A percentile compares a stretch with the other conserved stretches of the same genome.
These are phyloP conservation scores for Australoheros scitulus DNA, from an alignment of 2,113 vertebrate species.

Conservation along the genomic window DNA sequence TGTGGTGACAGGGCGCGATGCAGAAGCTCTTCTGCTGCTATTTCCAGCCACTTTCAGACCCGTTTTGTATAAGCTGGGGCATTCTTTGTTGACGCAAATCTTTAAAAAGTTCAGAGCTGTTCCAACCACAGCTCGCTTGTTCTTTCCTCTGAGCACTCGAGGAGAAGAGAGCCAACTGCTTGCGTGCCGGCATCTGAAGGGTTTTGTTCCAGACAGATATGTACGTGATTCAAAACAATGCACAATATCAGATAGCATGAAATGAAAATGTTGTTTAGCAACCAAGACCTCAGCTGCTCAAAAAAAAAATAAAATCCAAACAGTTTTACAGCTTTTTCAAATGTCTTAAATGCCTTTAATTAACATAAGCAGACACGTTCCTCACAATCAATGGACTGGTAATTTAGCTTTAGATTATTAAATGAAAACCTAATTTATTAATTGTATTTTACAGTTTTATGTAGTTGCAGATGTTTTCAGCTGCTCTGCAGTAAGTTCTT, in stretches of 20 bases:
- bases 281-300: background rate
- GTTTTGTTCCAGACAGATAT: constrained; percentile 4
- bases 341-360: background rate
- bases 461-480: background rate
- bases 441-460: background rate
- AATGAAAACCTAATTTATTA: background rate
- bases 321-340: background rate
- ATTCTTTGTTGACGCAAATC: constrained; percentile 44
- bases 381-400: background rate
- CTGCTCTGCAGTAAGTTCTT: background rate
- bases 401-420: background rate
- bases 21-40: constrained; percentile 38
- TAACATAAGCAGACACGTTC: background rate
- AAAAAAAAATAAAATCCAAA: background rate
- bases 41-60: constrained; percentile 44
- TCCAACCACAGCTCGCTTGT: constrained; percentile 46
- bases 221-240: background rate
- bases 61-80: constrained; percentile 33
- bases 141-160: constrained; percentile 35
- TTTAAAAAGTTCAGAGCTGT: constrained; percentile 59
- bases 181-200: background rate
- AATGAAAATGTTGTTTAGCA: background rate
- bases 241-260: background rate
- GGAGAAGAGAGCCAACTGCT: constrained; percentile 24
- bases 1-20: constrained; percentile 25